Conservation (phyloP, 2,113 vertebrate species). For the Ceyx melanurus region DNA sequence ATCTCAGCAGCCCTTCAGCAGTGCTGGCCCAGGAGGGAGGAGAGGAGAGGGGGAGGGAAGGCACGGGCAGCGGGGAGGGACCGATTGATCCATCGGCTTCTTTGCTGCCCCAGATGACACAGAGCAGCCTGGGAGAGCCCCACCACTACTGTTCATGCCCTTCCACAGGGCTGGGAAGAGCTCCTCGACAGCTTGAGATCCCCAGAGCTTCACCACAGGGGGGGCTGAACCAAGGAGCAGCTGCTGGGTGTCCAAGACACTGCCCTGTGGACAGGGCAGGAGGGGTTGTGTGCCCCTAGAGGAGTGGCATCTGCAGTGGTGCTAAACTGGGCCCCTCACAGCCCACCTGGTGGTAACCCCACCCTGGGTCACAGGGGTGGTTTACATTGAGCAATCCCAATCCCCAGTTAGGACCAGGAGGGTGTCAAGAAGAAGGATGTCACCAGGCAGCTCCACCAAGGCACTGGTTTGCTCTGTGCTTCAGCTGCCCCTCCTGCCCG, state of each 20-base stretch:
- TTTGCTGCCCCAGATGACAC: neutral
- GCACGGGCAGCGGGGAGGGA: rapidly evolving
- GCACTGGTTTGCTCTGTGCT: rapidly evolving
- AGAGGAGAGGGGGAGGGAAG: neutral
- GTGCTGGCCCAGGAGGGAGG: neutral
- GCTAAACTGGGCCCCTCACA: neutral
- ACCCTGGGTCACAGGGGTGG: neutral
- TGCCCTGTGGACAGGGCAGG: rapidly evolving
- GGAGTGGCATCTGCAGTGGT: neutral
- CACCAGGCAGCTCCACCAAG: neutral
- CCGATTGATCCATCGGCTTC: rapidly evolving
- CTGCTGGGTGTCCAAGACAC: neutral
- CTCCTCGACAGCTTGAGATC: rapidly evolving
- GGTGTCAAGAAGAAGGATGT: neutral
- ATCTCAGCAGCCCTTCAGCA: neutral
- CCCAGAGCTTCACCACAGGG: rapidly evolving
- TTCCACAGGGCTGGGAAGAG: neutral
- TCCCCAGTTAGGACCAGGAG: neutral
- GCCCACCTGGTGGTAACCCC: too few species aligned
- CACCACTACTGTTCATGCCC: neutral
- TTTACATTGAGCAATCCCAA: neutral
- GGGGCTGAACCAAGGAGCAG: neutral
- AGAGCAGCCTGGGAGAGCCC: neutral
- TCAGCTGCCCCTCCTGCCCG: neutral
- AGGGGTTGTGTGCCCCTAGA: rapidly evolving